Conservation (phyloP, 2,797 vertebrate genomes). For the Esox masquinongy region DNA sequence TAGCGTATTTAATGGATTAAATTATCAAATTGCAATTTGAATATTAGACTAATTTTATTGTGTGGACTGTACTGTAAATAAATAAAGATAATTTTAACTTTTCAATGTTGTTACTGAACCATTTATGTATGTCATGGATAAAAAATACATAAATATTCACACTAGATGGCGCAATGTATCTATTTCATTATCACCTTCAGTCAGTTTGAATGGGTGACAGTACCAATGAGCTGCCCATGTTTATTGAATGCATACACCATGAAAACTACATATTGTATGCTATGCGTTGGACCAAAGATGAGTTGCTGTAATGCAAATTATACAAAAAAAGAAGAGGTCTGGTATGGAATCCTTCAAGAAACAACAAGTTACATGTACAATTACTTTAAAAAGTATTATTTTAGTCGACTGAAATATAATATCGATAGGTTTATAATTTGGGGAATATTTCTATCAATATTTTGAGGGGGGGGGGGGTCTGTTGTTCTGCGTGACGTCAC, state of each 20-base stretch:
- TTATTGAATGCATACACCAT: neutral
- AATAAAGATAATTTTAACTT: constrained; percentile 2
- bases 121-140: neutral
- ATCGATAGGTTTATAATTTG: neutral
- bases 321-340: neutral
- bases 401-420: neutral
- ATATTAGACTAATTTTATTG: neutral
- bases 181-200: neutral
- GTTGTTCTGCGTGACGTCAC: constrained; percentile 61
- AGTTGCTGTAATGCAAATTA: neutral
- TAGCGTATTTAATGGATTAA: neutral
- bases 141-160: constrained; percentile 1
- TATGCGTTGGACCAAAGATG: neutral
- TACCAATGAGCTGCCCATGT: neutral
- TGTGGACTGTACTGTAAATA: constrained; percentile 2
- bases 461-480: constrained; percentile 7
- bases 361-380: too few relatives aligned
- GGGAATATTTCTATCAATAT: rapidly evolving
- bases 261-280: neutral
- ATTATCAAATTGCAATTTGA: neutral
- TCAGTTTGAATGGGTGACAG: neutral
- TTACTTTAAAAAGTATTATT: neutral
- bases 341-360: neutral
- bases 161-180: constrained; percentile 33
- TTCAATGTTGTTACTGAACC: neutral